Evolutionary conservation across 2,797 vertebrate genomes (phyloP), one percentile per base, ranked within the genome.

Genomic region (Botia kubotai): DNA sequence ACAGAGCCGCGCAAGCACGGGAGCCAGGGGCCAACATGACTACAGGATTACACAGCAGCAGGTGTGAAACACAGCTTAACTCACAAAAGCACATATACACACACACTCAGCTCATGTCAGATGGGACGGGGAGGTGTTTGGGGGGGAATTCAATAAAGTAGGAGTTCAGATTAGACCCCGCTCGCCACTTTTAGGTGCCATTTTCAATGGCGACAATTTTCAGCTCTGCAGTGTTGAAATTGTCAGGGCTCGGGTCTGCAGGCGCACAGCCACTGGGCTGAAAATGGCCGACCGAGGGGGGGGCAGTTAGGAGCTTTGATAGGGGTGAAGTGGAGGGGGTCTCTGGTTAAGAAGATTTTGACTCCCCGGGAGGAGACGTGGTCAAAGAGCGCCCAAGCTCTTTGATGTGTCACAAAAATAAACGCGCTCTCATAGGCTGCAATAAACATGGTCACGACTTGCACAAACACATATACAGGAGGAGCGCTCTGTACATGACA

Each of bases 61-160:
- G 82, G 87, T 86, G 87, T 88, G 82, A 86, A 88, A 85, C 72
- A n/a, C 77, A 76, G 79, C 48, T 53, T 84, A 86, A 84, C 83
- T 83, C 80, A 87, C 74, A 86, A 80, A 85, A 80, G 81, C 78
- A 77, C 26, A 77, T 23, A 70, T 0, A 62, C 12, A 72, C 82
- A 78, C 48, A 58, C n/a, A 72, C 26, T 82, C 50, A 83, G 57
- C 60, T 83, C 53, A 75, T 60, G 58, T 65, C 66, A 68, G 60
- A 72, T 33, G 71, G 75, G 39, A 55, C 67, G 19, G 60, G 78
- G 23, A 48, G 52, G 36, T 1, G 16, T 13, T 60, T 29, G 2
- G 29, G 63, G 57, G 29, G 26, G 67, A 12, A 52, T 67, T 66
- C 46, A 36, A 80, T 81, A 80, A 76, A 84, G 66, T 73, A 58